Percentiles rank a stretch among this genome's conserved stretches.
These are phyloP conservation scores for Brachystomella parvula DNA, from an alignment of 1,140 invertebrate genomes.

Conservation along the genomic window DNA sequence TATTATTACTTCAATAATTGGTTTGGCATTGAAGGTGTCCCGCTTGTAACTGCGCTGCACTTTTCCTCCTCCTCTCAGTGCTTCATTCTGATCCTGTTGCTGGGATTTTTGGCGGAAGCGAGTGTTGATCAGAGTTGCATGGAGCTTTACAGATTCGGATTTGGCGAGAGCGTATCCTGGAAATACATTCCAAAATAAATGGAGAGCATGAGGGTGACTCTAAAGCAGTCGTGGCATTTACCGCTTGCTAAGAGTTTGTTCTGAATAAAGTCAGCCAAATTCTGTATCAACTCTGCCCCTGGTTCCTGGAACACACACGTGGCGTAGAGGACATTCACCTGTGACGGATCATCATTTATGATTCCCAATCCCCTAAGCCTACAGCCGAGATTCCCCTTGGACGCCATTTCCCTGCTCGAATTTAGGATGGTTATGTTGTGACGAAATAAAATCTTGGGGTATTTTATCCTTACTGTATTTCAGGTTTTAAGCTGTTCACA, in stretches of 20 bases:
- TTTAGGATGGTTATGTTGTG: too few relatives aligned
- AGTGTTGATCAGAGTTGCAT: slow-evolving; percentile 68
- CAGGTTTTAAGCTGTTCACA: too few relatives aligned
- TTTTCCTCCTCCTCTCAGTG: slow-evolving; percentile 7
- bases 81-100: slow-evolving; percentile 38
- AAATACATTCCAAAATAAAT: not conserved
- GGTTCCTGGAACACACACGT: slow-evolving; percentile 43
- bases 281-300: slow-evolving; percentile 51
- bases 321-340: slow-evolving; percentile 63
- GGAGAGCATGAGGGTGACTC: too few relatives aligned
- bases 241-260: slow-evolving; percentile 45
- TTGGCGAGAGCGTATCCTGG: slow-evolving; percentile 21
- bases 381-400: not conserved
- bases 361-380: slow-evolving; percentile 61
- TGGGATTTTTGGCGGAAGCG: slow-evolving; percentile 49
- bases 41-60: slow-evolving; percentile 18
- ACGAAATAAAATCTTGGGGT: too few relatives aligned
- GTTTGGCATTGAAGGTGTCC: slow-evolving; percentile 57
- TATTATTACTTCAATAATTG: slow-evolving; percentile 56
- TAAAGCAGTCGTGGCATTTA: too few relatives aligned
- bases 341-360: slow-evolving; percentile 75
- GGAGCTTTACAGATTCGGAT: slow-evolving; percentile 58
- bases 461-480: too few relatives aligned
- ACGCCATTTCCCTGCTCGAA: too few relatives aligned
- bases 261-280: slow-evolving; percentile 53